phyloP scores from a whole-genome alignment of 2,113 vertebrate genomes.

The Ascaphus truei region DNA sequence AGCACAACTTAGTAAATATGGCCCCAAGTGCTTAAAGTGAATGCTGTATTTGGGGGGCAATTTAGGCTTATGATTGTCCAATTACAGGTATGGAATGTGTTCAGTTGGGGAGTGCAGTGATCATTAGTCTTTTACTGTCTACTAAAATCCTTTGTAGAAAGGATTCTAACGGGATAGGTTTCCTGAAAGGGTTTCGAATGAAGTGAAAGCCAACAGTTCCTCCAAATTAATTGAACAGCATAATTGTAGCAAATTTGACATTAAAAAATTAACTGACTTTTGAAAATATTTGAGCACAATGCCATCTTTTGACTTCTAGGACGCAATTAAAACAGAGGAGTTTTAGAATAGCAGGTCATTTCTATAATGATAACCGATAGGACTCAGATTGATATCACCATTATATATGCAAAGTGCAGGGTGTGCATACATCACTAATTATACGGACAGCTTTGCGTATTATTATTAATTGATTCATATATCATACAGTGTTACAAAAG shows the following conservation, averaged over 20 bases:
- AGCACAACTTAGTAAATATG: too few relatives aligned
- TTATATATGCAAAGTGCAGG: constrained; percentile 34
- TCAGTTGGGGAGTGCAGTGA: too few relatives aligned
- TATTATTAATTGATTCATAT: constrained; percentile 35
- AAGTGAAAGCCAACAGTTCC: background rate
- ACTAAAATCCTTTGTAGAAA: too few relatives aligned
- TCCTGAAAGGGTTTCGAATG: too few relatives aligned
- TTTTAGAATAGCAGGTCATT: constrained; percentile 18
- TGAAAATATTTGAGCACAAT: constrained; percentile 17
- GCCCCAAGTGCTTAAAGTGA: too few relatives aligned
- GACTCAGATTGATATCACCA: constrained; percentile 19
- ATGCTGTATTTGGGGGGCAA: too few relatives aligned
- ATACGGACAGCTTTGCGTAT: constrained; percentile 14
- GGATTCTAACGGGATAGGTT: background rate
- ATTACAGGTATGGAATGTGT: too few relatives aligned
- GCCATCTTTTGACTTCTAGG: constrained; percentile 25
- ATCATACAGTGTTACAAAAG: constrained; percentile 22
- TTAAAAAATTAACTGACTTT: constrained; percentile 17
- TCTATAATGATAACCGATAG: constrained; percentile 24
- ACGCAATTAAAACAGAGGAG: constrained; percentile 29
- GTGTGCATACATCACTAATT: constrained; percentile 36
- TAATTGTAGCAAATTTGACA: constrained; percentile 25
- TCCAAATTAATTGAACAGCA: constrained; percentile 18
- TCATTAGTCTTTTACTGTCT: too few relatives aligned
- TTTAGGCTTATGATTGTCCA: too few relatives aligned